Conservation (phyloP, 2,797 vertebrate species). For the Spondyliosoma cantharus region DNA sequence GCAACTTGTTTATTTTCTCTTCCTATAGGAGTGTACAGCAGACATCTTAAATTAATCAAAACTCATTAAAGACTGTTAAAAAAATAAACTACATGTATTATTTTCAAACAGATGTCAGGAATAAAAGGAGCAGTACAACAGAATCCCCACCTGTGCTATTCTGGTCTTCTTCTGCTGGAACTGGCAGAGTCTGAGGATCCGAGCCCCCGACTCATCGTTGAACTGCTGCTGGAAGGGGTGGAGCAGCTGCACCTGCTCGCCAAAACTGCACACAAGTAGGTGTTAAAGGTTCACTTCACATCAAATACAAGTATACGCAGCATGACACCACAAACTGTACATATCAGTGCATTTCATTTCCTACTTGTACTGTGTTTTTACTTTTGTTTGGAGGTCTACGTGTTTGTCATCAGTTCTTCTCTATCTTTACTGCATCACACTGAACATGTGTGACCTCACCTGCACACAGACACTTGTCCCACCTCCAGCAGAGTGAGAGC, state of each 20-base stretch:
- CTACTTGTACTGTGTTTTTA: neutral
- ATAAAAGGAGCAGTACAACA: neutral
- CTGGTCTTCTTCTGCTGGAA: conserved; percentile 99
- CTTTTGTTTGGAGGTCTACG: neutral
- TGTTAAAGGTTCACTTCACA: neutral
- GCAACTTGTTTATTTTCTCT: too few relatives aligned
- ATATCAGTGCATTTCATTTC: neutral
- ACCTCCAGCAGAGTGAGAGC: conserved; percentile 95
- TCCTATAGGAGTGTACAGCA: too few relatives aligned
- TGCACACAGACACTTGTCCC: conserved; percentile 96
- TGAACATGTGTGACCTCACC: conserved; percentile 78
- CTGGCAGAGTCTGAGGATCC: conserved; percentile 92
- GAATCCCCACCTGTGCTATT: conserved; percentile 90
- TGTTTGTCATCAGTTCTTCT: neutral
- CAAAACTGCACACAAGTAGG: conserved; percentile 86
- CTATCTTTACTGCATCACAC: too few relatives aligned
- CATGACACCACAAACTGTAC: neutral
- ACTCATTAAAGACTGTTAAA: too few relatives aligned
- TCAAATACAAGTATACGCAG: neutral
- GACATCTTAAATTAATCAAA: neutral
- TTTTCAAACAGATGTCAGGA: neutral
- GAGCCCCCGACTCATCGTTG: conserved; percentile 91
- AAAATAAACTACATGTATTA: neutral
- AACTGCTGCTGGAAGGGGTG: conserved; percentile 98
- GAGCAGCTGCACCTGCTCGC: conserved; percentile 93